A percentile compares a stretch with the other conserved stretches of the same genome.
These are phyloP conservation scores for Mesembrinibis cayennensis DNA, from an alignment of 2,113 vertebrate species.

Conservation along the genomic window DNA sequence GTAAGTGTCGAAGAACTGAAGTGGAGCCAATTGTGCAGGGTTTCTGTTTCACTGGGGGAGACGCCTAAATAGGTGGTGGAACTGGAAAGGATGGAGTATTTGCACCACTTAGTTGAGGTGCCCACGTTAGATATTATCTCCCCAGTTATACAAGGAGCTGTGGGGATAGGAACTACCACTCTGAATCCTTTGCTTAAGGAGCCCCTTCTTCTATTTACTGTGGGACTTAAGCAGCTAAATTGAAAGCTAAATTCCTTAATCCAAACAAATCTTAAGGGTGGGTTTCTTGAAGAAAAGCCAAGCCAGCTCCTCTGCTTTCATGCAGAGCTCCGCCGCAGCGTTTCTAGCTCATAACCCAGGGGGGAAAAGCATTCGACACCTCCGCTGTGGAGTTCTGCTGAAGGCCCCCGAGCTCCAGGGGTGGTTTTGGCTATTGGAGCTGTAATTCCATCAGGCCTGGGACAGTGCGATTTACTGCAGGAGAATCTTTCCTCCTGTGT, in stretches of 20 bases:
- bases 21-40: not conserved
- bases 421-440: not conserved
- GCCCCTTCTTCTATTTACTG: too few relatives aligned
- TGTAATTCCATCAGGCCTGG: not conserved
- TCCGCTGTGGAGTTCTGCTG: accelerated
- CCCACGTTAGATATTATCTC: accelerated
- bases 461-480: not conserved
- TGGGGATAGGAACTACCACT: not conserved
- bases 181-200: not conserved
- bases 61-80: accelerated
- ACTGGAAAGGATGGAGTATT: not conserved
- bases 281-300: not conserved
- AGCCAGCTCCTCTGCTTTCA: not conserved
- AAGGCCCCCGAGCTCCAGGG: accelerated
- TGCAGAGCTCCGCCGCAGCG: not conserved
- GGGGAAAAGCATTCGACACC: accelerated
- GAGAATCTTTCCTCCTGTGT: not conserved
- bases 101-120: not conserved
- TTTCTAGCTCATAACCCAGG: not conserved
- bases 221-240: not conserved
- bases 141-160: accelerated
- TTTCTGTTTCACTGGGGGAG: not conserved
- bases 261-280: too few relatives aligned
- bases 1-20: accelerated
- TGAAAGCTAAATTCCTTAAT: not conserved